A percentile compares a stretch with the other conserved stretches of the same genome.
phyloP scores from a whole-genome alignment of 2,888 invertebrate species.

The Harpalus rubripes region DNA sequence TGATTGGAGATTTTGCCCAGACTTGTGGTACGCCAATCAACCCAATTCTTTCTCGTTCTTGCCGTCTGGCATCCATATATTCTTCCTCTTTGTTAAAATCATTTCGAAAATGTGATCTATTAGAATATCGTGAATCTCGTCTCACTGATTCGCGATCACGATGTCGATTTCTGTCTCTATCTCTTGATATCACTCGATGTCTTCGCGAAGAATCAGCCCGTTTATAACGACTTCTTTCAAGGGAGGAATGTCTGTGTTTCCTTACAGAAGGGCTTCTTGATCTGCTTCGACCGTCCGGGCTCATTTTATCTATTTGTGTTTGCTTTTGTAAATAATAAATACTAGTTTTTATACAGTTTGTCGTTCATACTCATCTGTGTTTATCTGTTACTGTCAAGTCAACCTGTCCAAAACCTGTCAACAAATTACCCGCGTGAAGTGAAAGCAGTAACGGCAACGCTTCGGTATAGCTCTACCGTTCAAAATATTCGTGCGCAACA shows the following conservation, averaged over 20 bases:
- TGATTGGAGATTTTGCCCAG: conserved; percentile 88
- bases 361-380: not conserved
- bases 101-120: conserved; percentile 46
- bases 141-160: conserved; percentile 28
- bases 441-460: no score
- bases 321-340: not conserved
- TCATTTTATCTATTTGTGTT: conserved; percentile 26
- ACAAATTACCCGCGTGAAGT: no score
- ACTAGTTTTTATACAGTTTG: not conserved
- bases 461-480: no score
- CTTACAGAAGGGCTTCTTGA: conserved; percentile 55
- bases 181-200: conserved; percentile 13
- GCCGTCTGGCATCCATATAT: conserved; percentile 85
- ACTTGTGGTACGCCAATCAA: conserved; percentile 83
- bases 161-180: conserved; percentile 12
- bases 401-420: no score
- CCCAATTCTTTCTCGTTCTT: conserved; percentile 87
- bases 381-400: no score
- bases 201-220: not conserved
- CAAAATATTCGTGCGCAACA: no score
- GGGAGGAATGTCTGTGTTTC: conserved; percentile 27
- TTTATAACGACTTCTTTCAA: conserved; percentile 45
- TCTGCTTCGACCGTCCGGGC: conserved; percentile 46
- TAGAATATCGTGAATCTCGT: conserved; percentile 36
- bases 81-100: conserved; percentile 79